phyloP scores from a whole-genome alignment of 2,888 invertebrate genomes.

The Malachius bipustulatus region DNA sequence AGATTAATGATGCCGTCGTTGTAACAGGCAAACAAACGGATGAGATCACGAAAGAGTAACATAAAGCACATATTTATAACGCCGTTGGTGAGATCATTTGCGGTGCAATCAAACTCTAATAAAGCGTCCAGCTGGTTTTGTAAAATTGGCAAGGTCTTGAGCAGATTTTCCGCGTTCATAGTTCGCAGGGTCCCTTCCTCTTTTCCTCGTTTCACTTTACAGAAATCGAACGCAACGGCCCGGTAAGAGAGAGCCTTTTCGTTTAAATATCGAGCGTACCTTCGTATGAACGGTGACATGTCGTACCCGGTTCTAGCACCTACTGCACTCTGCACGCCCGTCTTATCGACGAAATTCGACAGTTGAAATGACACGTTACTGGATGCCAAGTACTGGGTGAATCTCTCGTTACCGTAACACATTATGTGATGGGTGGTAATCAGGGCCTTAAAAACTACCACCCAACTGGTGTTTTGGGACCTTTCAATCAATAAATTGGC shows the following conservation, averaged over 20 bases:
- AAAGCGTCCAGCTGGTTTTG: constrained; percentile 94
- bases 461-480: constrained; percentile 97
- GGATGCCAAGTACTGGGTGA: constrained; percentile 98
- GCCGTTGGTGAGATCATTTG: constrained; percentile 86
- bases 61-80: constrained; percentile 99
- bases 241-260: constrained; percentile 98
- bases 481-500: constrained; percentile 97
- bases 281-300: constrained; percentile 98
- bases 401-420: constrained; percentile 99
- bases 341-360: constrained; percentile 95
- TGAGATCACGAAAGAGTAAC: constrained; percentile 97
- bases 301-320: constrained; percentile 72
- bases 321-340: constrained; percentile 85
- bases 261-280: constrained; percentile 98
- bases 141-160: constrained; percentile 93
- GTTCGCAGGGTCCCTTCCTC: constrained; percentile 96
- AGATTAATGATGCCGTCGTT: constrained; percentile 99
- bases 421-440: constrained; percentile 98
- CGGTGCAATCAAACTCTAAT: constrained; percentile 94
- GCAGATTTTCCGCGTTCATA: constrained; percentile 94
- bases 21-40: constrained; percentile 96
- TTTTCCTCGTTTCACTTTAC: constrained; percentile 98
- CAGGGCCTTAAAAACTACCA: constrained; percentile 96
- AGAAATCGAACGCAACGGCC: constrained; percentile 98
- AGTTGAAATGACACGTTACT: constrained; percentile 99